These are phyloP conservation scores for Phataginus tetradactyla DNA, from an alignment of 2,797 vertebrate species.

Conservation along the genomic window DNA sequence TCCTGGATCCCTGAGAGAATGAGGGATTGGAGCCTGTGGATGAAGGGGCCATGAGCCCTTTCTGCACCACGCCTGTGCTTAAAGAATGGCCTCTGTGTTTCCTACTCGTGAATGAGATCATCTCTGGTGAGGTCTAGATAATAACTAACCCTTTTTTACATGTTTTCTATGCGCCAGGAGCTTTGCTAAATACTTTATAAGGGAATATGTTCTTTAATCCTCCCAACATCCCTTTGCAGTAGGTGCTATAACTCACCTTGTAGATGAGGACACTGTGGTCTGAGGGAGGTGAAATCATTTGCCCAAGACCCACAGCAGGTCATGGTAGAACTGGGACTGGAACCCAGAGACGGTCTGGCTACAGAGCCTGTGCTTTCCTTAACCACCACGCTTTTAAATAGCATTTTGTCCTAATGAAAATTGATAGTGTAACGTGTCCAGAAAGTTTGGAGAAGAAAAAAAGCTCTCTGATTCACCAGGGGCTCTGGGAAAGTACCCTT, in stretches of 20 bases:
- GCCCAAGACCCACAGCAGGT: neutral
- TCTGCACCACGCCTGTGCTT: neutral
- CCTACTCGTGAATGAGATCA: neutral
- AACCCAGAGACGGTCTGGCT: constrained; percentile 49
- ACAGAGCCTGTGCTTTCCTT: neutral
- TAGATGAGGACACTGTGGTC: neutral
- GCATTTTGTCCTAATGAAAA: constrained; percentile 25
- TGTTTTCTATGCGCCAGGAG: neutral
- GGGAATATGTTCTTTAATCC: constrained; percentile 39
- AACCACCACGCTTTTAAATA: constrained; percentile 12
- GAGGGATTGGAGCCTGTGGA: neutral
- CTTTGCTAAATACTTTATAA: neutral
- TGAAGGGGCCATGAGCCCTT: neutral
- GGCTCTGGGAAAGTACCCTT: neutral
- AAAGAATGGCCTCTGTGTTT: neutral
- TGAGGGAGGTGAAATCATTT: neutral
- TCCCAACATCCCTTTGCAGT: neutral
- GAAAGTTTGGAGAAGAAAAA: neutral
- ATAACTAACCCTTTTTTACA: neutral
- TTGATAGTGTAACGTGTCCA: neutral
- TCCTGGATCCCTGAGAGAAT: neutral
- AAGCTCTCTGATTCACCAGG: neutral
- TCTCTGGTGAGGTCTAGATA: neutral
- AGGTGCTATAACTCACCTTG: neutral
- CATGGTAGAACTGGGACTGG: neutral